These are phyloP conservation scores for Acanthosepion lycidas DNA, from an alignment of 2,888 invertebrate species.

Conservation along the genomic window DNA sequence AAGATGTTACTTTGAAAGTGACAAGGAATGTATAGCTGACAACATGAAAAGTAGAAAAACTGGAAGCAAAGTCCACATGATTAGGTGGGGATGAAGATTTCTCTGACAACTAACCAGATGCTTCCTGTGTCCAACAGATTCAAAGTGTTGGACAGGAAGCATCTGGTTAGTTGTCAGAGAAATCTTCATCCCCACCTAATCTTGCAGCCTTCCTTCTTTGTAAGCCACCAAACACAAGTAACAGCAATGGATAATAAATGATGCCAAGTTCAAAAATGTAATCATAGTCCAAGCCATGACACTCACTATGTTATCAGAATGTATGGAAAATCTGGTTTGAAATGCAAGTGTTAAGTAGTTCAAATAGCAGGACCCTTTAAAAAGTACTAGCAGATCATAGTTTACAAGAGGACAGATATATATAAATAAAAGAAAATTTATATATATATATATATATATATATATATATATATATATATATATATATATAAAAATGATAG, in stretches of 20 bases:
- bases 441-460: neutral
- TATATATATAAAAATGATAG: neutral
- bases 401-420: neutral
- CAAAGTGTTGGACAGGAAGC: neutral
- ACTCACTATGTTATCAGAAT: conserved; percentile 33
- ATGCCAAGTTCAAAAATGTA: neutral
- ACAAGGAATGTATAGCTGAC: neutral
- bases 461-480: neutral
- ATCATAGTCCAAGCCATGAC: neutral
- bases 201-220: neutral
- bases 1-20: neutral
- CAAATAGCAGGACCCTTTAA: neutral
- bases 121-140: conserved; percentile 18
- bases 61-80: neutral
- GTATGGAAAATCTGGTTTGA: neutral
- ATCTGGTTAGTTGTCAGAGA: conserved; percentile 8
- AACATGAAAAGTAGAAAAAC: neutral
- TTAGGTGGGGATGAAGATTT: neutral
- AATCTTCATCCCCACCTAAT: neutral
- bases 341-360: neutral
- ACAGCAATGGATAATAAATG: neutral
- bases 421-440: neutral
- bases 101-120: conserved; percentile 22
- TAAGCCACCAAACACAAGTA: neutral
- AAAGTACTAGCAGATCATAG: neutral